These are phyloP conservation scores for Pangasius djambal DNA, from an alignment of 2,797 vertebrate genomes.

Conservation along the genomic window DNA sequence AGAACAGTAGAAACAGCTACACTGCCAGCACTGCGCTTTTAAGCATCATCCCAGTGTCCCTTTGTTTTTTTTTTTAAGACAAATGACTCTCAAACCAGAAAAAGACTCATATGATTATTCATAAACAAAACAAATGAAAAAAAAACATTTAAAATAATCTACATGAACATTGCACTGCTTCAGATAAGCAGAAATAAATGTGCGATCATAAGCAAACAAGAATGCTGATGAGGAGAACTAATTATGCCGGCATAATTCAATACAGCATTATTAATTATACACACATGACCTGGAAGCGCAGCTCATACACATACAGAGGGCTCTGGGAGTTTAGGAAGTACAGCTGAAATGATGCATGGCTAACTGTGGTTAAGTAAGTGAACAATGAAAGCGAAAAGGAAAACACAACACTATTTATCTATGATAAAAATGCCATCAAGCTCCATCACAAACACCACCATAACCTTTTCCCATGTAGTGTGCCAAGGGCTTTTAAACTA, in stretches of 20 bases:
- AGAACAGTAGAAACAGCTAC: background rate
- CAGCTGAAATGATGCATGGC: slow-evolving; percentile 33
- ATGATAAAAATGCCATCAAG: background rate
- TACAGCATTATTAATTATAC: slow-evolving; percentile 53
- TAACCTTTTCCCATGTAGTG: background rate
- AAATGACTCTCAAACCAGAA: slow-evolving; percentile 41
- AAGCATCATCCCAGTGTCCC: slow-evolving; percentile 11
- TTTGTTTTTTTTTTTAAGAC: slow-evolving; percentile 27
- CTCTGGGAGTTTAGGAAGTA: slow-evolving; percentile 7
- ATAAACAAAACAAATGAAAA: slow-evolving; percentile 34
- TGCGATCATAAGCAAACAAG: slow-evolving; percentile 58
- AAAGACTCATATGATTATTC: slow-evolving; percentile 38
- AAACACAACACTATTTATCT: background rate
- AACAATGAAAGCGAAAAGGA: background rate
- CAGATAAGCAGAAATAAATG: slow-evolving; percentile 57
- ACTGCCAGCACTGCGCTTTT: slow-evolving; percentile 23
- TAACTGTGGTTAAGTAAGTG: background rate
- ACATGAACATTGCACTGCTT: slow-evolving; percentile 46
- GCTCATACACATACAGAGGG: slow-evolving; percentile 18
- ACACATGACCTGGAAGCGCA: slow-evolving; percentile 48
- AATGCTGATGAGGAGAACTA: slow-evolving; percentile 58
- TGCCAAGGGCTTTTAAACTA: background rate
- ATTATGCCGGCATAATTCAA: slow-evolving; percentile 52
- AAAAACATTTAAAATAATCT: slow-evolving; percentile 45
- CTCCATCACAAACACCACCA: background rate